Percentiles rank a stretch among this genome's conserved stretches.
These are phyloP conservation scores for Caenorhabditis sinica DNA, from an alignment of 2,888 invertebrate genomes.

Conservation along the genomic window DNA sequence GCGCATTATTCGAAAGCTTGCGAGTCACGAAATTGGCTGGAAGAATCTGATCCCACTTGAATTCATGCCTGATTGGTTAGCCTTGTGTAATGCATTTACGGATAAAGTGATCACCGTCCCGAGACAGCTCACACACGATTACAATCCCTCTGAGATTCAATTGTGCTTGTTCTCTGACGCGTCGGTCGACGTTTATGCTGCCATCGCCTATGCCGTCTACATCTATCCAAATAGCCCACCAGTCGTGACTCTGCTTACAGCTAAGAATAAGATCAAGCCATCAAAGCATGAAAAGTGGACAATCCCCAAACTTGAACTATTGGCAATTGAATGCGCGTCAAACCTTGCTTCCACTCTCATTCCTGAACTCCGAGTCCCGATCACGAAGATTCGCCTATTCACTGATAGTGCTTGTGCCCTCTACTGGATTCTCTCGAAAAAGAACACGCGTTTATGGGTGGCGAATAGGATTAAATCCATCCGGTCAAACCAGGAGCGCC, in stretches of 20 bases:
- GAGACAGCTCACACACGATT: not conserved
- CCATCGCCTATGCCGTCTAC: not conserved
- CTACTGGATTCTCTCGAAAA: not conserved
- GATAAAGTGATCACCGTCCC: not conserved
- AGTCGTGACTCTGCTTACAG: conserved; percentile 55
- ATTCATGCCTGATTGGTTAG: not conserved
- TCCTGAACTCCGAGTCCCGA: not conserved
- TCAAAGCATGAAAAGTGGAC: conserved; percentile 5
- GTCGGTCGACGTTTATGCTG: conserved; percentile 15
- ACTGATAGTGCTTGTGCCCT: not conserved
- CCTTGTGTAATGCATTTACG: not conserved
- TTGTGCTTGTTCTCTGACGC: conserved; percentile 35
- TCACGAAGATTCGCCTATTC: not conserved
- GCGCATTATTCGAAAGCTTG: conserved; percentile 31
- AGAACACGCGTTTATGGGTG: not conserved
- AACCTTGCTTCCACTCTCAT: not conserved
- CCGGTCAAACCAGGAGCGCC: not conserved
- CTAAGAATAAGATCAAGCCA: not conserved
- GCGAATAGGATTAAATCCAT: not conserved
- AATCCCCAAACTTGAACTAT: conserved; percentile 22
- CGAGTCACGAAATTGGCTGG: conserved; percentile 29
- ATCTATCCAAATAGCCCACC: conserved; percentile 39
- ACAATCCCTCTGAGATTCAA: not conserved
- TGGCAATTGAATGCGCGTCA: not conserved
- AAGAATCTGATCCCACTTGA: conserved; percentile 14